These are phyloP conservation scores for Drosophila pseudoananassae DNA, from an alignment of 1,140 invertebrate genomes.

Conservation along the genomic window DNA sequence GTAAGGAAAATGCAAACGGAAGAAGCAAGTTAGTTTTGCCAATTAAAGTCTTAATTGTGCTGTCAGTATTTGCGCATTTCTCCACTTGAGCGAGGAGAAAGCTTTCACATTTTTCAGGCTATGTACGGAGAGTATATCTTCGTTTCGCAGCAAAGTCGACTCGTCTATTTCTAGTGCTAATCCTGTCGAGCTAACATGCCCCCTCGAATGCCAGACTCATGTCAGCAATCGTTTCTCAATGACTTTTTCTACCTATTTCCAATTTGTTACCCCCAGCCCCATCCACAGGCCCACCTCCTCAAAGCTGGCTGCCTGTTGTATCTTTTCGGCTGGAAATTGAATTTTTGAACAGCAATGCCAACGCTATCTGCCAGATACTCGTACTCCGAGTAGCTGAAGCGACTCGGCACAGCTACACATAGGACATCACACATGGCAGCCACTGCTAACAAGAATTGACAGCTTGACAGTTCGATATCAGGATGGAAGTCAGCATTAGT, in stretches of 20 bases:
- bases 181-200: conserved; percentile 40
- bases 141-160: conserved; percentile 1
- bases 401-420: conserved; percentile 24
- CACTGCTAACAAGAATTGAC: conserved; percentile 75
- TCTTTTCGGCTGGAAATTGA: conserved; percentile 79
- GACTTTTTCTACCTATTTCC: conserved; percentile 75
- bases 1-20: conserved; percentile 30
- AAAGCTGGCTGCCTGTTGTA: conserved; percentile 28
- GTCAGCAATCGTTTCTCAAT: conserved; percentile 81
- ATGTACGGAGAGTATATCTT: conserved; percentile 4
- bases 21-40: conserved; percentile 58
- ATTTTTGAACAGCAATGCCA: conserved; percentile 74
- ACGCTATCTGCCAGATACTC: conserved; percentile 50
- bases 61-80: conserved; percentile 42
- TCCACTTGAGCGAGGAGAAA: not conserved
- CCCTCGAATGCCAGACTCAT: conserved; percentile 52
- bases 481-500: conserved; percentile 78
- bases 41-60: conserved; percentile 76
- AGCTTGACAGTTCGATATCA: conserved; percentile 80
- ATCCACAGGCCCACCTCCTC: no score
- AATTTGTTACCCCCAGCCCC: conserved; percentile 54
- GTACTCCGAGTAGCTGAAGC: conserved; percentile 36
- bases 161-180: conserved; percentile 42
- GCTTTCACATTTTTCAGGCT: conserved; percentile 60
- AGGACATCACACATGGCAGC: conserved; percentile 45